phyloP scores from a whole-genome alignment of 37 sponge, comb jelly and placozoan genomes.

The Bolinopsis microptera region DNA sequence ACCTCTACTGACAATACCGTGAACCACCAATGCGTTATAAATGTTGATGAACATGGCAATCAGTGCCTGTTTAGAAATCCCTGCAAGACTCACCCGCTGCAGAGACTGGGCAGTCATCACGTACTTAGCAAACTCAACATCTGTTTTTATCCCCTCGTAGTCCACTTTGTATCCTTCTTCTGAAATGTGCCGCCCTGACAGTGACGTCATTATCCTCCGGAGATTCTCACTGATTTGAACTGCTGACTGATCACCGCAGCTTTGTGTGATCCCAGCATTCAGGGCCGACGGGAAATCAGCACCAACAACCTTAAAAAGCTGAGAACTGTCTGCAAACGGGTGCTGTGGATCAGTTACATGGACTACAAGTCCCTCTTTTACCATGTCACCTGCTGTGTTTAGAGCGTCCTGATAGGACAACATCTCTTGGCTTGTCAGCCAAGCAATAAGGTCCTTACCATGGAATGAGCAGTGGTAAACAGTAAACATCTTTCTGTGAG shows the following conservation, averaged over 20 bases:
- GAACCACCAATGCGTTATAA: constrained; percentile 94
- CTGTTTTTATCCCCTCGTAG: constrained; percentile 82
- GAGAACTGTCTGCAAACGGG: background rate
- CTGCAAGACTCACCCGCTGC: constrained; percentile 78
- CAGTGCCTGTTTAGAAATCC: constrained; percentile 74
- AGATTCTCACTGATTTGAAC: constrained; percentile 25
- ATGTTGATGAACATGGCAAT: constrained; percentile 93
- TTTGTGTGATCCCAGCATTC: background rate
- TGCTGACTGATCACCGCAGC: background rate
- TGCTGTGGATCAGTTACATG: constrained; percentile 14
- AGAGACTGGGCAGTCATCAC: constrained; percentile 83
- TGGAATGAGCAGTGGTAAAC: constrained; percentile 76
- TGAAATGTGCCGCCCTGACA: background rate
- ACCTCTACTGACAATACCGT: constrained; percentile 88
- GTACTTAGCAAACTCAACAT: constrained; percentile 84
- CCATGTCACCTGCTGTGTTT: background rate
- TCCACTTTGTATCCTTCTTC: constrained; percentile 76
- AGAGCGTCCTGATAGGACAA: constrained; percentile 5
- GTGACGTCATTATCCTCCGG: constrained; percentile 14
- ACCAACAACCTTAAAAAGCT: constrained; percentile 54
- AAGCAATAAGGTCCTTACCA: constrained; percentile 81
- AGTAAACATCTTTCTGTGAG: constrained; percentile 78
- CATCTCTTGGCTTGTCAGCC: constrained; percentile 75
- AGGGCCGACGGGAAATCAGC: constrained; percentile 12
- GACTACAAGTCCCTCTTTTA: constrained; percentile 20